Evolutionary conservation across 1,140 invertebrate species (phyloP).

Genomic region (Drosophila elegans): DNA sequence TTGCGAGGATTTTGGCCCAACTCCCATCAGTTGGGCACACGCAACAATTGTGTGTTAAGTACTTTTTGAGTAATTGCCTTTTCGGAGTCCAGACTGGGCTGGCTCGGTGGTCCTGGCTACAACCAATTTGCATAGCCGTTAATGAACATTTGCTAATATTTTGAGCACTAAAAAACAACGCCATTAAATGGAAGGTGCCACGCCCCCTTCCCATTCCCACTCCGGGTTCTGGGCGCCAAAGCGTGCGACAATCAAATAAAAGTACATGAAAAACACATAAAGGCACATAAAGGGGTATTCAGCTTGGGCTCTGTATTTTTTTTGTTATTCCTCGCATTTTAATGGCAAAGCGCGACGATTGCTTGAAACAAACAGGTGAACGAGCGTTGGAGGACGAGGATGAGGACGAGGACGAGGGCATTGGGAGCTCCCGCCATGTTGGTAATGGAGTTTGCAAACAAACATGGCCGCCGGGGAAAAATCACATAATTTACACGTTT

Average conservation of each 20-base stretch:
- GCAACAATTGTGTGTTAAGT: slow-evolving; percentile 75
- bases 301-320: slow-evolving; percentile 29
- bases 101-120: slow-evolving; percentile 39
- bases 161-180: slow-evolving; percentile 77
- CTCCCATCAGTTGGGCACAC: slow-evolving; percentile 15
- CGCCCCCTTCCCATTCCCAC: neutral
- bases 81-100: slow-evolving; percentile 30
- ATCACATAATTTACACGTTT: slow-evolving; percentile 83
- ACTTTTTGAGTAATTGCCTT: slow-evolving; percentile 73
- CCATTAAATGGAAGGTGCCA: slow-evolving; percentile 49
- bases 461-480: slow-evolving; percentile 82
- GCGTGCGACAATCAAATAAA: slow-evolving; percentile 83
- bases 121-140: slow-evolving; percentile 79
- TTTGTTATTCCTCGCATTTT: slow-evolving; percentile 49
- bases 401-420: slow-evolving; percentile 13
- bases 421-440: slow-evolving; percentile 72
- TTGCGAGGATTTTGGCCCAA: neutral
- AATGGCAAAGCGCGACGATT: slow-evolving; percentile 80
- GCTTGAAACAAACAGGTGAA: slow-evolving; percentile 76
- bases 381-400: neutral
- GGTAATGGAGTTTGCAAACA: slow-evolving; percentile 82
- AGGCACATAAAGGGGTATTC: slow-evolving; percentile 67
- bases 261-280: slow-evolving; percentile 83
- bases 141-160: slow-evolving; percentile 83
- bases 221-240: slow-evolving; percentile 51